Percentiles rank a stretch among this genome's conserved stretches.
phyloP scores from a whole-genome alignment of 35 echinoderm and acorn worm species.

The Anneissia japonica region DNA sequence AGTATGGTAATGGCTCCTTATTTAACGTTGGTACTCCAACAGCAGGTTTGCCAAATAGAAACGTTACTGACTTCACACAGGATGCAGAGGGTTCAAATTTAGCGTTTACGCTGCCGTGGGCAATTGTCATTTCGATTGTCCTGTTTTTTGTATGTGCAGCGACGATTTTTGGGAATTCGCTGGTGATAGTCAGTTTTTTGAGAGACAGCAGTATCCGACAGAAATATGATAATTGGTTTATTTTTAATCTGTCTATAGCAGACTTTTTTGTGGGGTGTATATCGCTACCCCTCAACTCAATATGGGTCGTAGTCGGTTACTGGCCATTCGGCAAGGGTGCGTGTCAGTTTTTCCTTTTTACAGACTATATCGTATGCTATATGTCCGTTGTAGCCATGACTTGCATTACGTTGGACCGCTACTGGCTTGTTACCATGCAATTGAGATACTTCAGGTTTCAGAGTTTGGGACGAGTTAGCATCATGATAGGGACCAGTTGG shows the following conservation, averaged over 20 bases:
- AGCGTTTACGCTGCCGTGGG: background rate
- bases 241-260: constrained; percentile 32
- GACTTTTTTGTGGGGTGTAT: constrained; percentile 28
- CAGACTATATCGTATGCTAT: constrained; percentile 11
- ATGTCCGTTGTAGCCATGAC: constrained; percentile 11
- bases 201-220: background rate
- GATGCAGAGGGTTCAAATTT: background rate
- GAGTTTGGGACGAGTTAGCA: background rate
- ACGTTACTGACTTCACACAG: background rate
- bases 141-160: background rate
- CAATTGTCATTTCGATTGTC: background rate
- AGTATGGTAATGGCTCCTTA: too few relatives aligned
- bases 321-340: constrained; percentile 38
- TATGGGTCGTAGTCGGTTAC: background rate
- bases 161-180: constrained; percentile 17
- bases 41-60: background rate
- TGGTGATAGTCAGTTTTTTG: constrained; percentile 18
- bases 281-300: constrained; percentile 25
- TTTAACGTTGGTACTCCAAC: too few relatives aligned
- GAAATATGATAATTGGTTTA: constrained; percentile 30
- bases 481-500: background rate
- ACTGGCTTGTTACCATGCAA: constrained; percentile 27
- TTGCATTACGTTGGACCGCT: constrained; percentile 23
- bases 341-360: constrained; percentile 22
- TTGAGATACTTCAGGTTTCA: constrained; percentile 9